Conservation (phyloP, 1,140 invertebrate genomes). For the Lutraria rhynchaena region DNA sequence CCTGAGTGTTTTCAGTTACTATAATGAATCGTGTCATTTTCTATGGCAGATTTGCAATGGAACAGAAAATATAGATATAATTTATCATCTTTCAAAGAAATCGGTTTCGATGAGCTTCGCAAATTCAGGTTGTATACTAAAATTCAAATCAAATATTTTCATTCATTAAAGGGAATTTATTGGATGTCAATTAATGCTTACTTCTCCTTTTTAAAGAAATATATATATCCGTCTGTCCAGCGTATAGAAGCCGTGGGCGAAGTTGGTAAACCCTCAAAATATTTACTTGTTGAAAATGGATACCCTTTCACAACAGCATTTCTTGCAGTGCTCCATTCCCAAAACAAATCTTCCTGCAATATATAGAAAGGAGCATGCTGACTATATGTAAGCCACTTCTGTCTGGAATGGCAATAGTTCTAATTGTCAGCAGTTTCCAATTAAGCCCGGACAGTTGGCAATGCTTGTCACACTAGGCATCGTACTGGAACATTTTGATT, state of each 20-base stretch:
- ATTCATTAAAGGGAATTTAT: too few relatives aligned
- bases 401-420: too few relatives aligned
- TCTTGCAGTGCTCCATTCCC: conserved; percentile 54
- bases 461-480: too few relatives aligned
- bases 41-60: neutral
- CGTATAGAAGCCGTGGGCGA: conserved; percentile 35
- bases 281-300: conserved; percentile 55
- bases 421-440: too few relatives aligned
- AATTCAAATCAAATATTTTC: too few relatives aligned
- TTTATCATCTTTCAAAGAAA: too few relatives aligned
- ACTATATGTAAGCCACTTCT: neutral
- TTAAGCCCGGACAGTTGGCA: too few relatives aligned
- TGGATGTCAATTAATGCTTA: too few relatives aligned
- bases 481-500: too few relatives aligned
- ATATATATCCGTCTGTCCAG: conserved; percentile 63
- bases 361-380: neutral
- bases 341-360: conserved; percentile 55
- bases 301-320: conserved; percentile 48
- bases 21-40: neutral
- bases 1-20: neutral
- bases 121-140: too few relatives aligned
- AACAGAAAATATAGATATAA: neutral
- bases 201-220: conserved; percentile 65
- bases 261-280: conserved; percentile 59
- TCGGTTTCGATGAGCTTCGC: too few relatives aligned